Percentiles rank a stretch among this genome's conserved stretches.
Evolutionary conservation across 2,113 vertebrate genomes (phyloP).

Genomic region (Dendrocopos noguchii): DNA sequence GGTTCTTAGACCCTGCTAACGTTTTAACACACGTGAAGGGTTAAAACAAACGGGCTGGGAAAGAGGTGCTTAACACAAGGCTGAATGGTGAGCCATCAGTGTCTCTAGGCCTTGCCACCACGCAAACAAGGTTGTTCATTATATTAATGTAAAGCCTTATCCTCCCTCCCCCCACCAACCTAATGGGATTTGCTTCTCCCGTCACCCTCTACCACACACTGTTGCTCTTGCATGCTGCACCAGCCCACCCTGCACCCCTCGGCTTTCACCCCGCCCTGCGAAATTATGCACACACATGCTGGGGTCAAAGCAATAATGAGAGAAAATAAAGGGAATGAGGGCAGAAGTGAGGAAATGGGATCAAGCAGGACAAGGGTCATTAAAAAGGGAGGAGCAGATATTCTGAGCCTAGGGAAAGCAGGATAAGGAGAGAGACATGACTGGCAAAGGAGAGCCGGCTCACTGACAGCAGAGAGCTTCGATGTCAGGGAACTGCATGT

Average conservation of each 20-base stretch:
- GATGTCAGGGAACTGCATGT: fast-evolving
- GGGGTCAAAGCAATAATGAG: background rate
- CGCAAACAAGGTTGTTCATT: background rate
- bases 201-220: background rate
- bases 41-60: background rate
- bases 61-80: background rate
- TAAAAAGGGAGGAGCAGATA: background rate
- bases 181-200: background rate
- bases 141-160: background rate
- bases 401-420: background rate
- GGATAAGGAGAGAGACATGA: background rate
- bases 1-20: background rate
- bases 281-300: background rate
- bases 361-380: background rate
- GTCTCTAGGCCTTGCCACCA: background rate
- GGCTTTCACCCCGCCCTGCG: background rate
- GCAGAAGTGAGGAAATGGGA: background rate
- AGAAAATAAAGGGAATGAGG: background rate
- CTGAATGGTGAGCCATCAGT: background rate
- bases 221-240: fast-evolving
- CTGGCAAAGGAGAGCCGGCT: background rate
- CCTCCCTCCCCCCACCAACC: too few relatives aligned
- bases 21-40: background rate
- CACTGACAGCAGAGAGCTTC: background rate
- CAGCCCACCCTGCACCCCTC: fast-evolving